These are phyloP conservation scores for Hypotaenidia okinawae DNA, from an alignment of 2,797 vertebrate species.

Conservation along the genomic window DNA sequence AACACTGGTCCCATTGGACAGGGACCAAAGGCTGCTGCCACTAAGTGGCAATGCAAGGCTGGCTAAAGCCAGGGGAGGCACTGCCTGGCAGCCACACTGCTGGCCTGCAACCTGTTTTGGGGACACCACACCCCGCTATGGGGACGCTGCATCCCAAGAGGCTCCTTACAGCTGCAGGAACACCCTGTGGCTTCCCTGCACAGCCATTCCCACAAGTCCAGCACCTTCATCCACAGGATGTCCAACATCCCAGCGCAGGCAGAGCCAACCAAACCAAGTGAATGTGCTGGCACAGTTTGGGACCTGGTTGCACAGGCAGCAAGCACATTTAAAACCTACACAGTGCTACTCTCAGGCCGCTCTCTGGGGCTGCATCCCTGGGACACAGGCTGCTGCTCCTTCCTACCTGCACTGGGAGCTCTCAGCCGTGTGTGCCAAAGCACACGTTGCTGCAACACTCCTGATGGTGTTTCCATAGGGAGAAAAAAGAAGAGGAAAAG, in stretches of 20 bases:
- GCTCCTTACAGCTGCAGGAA: background rate
- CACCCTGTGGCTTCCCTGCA: background rate
- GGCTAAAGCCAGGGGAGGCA: background rate
- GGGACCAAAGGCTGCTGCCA: background rate
- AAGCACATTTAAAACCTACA: background rate
- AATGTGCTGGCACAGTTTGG: background rate
- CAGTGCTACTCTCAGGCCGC: background rate
- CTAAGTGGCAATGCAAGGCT: slow-evolving; percentile 60
- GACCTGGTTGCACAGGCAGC: fast-evolving
- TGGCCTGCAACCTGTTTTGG: background rate
- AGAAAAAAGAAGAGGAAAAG: background rate
- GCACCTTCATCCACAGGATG: background rate
- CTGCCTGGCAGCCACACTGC: background rate
- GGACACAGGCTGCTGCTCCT: background rate
- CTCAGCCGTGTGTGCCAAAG: fast-evolving
- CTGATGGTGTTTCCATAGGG: background rate
- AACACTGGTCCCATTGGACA: background rate
- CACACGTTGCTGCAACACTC: background rate
- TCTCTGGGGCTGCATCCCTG: background rate
- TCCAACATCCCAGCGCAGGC: background rate
- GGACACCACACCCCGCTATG: background rate
- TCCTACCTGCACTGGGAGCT: background rate
- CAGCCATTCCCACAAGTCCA: background rate
- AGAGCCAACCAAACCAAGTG: background rate
- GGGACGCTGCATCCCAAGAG: background rate